Evolutionary conservation across 1,140 invertebrate genomes (phyloP).

Genomic region (Cotesia vestalis): DNA sequence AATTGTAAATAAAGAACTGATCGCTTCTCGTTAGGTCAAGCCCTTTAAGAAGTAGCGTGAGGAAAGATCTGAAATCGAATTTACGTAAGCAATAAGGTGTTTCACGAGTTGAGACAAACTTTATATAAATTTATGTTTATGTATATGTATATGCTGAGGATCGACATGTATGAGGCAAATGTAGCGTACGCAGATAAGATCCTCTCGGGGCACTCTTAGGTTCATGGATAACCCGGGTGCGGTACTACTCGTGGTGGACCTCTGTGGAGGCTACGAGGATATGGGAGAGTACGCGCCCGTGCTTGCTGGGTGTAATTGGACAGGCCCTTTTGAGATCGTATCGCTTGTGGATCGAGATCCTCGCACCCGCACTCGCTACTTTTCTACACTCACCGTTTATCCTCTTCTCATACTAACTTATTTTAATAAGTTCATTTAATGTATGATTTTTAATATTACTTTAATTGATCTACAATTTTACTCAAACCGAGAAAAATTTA

Average conservation of each 20-base stretch:
- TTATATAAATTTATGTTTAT: slow-evolving; percentile 13
- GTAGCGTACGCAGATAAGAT: slow-evolving; percentile 55
- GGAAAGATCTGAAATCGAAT: slow-evolving; percentile 48
- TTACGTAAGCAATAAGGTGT: slow-evolving; percentile 40
- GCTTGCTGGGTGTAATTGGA: slow-evolving; percentile 51
- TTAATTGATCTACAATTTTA: too few species aligned
- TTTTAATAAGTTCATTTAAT: slow-evolving; percentile 35
- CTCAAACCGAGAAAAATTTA: too few species aligned
- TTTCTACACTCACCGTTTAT: not conserved
- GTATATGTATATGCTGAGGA: not conserved
- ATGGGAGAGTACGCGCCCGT: slow-evolving; percentile 20
- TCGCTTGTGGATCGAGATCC: slow-evolving; percentile 51
- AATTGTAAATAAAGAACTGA: not conserved
- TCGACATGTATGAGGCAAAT: slow-evolving; percentile 40
- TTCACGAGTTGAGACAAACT: slow-evolving; percentile 20
- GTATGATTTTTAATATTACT: too few species aligned
- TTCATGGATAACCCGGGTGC: slow-evolving; percentile 32
- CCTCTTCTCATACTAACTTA: not conserved
- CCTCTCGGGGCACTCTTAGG: slow-evolving; percentile 30
- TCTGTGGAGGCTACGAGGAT: not conserved
- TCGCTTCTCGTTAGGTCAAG: slow-evolving; percentile 7
- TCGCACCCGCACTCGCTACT: slow-evolving; percentile 43
- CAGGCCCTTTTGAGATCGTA: slow-evolving; percentile 49
- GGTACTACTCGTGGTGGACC: slow-evolving; percentile 6
- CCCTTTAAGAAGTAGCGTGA: slow-evolving; percentile 28